A percentile compares a stretch with the other conserved stretches of the same genome.
Evolutionary conservation across 2,797 vertebrate species (phyloP).

Genomic region (Cryptoblepharus egeriae): DNA sequence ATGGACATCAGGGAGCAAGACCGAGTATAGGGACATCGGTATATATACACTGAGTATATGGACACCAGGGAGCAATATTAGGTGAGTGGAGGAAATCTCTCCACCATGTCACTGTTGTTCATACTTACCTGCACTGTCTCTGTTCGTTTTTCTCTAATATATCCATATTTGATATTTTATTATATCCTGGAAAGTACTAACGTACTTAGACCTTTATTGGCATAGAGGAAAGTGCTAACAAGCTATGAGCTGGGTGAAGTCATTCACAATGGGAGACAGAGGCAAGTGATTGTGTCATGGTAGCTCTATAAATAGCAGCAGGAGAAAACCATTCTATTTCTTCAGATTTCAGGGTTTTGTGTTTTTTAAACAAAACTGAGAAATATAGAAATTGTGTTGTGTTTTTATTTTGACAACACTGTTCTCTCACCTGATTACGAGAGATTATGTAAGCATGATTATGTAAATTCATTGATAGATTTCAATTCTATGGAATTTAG

Average conservation of each 20-base stretch:
- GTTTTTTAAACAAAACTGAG: no score
- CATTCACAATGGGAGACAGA: background rate
- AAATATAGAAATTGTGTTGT: no score
- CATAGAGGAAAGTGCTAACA: background rate
- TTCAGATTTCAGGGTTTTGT: no score
- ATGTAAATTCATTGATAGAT: background rate
- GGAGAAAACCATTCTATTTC: no score
- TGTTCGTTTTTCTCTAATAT: background rate
- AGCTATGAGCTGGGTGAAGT: no score
- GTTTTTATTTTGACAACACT: no score
- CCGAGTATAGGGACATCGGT: no score
- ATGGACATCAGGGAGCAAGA: background rate
- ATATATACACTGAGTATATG: background rate
- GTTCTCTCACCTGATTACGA: no score
- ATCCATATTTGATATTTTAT: background rate
- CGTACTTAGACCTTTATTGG: no score
- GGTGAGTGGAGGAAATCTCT: background rate
- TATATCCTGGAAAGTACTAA: background rate
- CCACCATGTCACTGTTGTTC: background rate
- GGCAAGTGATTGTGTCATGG: background rate
- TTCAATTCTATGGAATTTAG: background rate
- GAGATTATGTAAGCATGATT: background rate
- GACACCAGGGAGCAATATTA: background rate
- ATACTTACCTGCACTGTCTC: background rate
- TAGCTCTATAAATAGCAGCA: no score